Percentiles rank a stretch among this genome's conserved stretches.
Conservation (phyloP, 2,888 invertebrate species). For the Caenorhabditis auriculariae region DNA sequence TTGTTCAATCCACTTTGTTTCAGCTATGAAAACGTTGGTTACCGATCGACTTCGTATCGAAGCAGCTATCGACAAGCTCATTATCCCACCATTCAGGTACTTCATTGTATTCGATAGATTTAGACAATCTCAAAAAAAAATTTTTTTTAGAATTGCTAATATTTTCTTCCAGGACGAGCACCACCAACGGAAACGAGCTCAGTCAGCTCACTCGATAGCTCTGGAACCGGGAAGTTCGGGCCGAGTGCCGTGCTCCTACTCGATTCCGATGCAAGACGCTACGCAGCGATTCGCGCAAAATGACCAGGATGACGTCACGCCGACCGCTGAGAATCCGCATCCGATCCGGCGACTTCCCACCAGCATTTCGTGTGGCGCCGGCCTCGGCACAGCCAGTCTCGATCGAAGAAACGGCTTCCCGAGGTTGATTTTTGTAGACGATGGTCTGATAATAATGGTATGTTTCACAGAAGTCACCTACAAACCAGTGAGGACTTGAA, state of each 20-base stretch:
- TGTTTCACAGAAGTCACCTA: slow-evolving; percentile 2
- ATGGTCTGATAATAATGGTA: no score
- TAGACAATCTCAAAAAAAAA: neutral
- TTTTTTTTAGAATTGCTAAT: neutral
- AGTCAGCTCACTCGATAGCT: slow-evolving; percentile 29
- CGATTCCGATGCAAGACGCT: slow-evolving; percentile 24
- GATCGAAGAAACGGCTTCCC: slow-evolving; percentile 36
- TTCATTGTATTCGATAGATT: neutral
- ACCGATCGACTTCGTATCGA: slow-evolving; percentile 55
- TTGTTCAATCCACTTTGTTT: no score
- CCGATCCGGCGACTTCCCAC: slow-evolving; percentile 20
- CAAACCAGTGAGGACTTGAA: slow-evolving; percentile 16
- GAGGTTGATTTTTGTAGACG: no score
- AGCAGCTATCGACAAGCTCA: slow-evolving; percentile 58
- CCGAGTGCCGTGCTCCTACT: slow-evolving; percentile 22
- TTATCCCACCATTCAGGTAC: slow-evolving; percentile 57
- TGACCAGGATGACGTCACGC: slow-evolving; percentile 18
- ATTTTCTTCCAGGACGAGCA: slow-evolving; percentile 26
- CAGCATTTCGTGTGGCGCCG: slow-evolving; percentile 32
- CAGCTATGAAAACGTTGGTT: slow-evolving; percentile 60
- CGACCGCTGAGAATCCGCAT: slow-evolving; percentile 17
- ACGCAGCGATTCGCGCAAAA: slow-evolving; percentile 10
- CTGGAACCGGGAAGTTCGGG: slow-evolving; percentile 7
- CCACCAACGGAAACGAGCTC: slow-evolving; percentile 29
- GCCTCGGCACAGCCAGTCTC: slow-evolving; percentile 39